Evolutionary conservation across 1,140 invertebrate genomes (phyloP), one percentile per base, ranked within the genome.

Genomic region (Psilanteris sp.): DNA sequence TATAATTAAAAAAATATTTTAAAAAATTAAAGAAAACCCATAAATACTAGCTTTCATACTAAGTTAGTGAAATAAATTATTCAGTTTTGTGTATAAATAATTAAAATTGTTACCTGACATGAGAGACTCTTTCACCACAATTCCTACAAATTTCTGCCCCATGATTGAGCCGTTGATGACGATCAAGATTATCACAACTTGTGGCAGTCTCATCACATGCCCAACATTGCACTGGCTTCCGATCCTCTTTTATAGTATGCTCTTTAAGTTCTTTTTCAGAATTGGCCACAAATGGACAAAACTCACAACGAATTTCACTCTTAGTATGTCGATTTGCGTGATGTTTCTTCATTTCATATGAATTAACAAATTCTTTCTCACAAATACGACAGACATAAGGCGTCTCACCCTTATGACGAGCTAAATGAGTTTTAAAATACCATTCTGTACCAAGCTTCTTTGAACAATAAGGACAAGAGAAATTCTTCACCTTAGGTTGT

Each of bases 341-440:
- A 9, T 88, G 87, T 15, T 77, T 85, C 14, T 79, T 87, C 70
- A 86, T 75, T 9, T 84, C 80, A 16, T 79, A 78, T 5, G 74
- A 74, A 50, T 84, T 82, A 1, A 54, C 76, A 26, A 83, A 87
- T 3, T 81, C 59, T 14, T 80, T 71, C 9, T 83, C 77, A 16
- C 86, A 87, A 14, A 81, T 20, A 36, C 64, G 64, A 41, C 86
- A 87, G 1, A 76, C 82, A 20, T 83, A 83, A 0, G 39, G 79
- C 1, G 82, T 80, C 24, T 83, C 79, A 2, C 81, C 81, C 10
- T 77, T 81, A 43, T 89, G 87, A n/a, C 71, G 80, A 0, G 82
- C 81, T 1, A 87, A 41, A 4, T 89, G 87, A 4, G 83, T 70
- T 39, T 85, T 86, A 14, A 86, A 88, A 24, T 87, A 88, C 83